Conservation (phyloP, 2,888 invertebrate species). For the Schrankia costaestrigalis region DNA sequence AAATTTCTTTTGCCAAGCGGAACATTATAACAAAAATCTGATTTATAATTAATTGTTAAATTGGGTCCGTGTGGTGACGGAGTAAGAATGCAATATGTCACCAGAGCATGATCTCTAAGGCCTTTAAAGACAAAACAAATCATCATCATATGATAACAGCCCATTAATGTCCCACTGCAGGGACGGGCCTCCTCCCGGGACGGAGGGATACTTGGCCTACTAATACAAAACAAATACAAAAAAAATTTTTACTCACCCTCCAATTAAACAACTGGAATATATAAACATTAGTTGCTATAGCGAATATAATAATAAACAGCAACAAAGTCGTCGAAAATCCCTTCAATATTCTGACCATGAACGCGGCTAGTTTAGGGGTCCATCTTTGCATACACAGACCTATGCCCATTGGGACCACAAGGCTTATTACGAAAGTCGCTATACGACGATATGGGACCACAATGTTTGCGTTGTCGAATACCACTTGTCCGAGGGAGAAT, state of each 20-base stretch:
- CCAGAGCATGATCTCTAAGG: background rate
- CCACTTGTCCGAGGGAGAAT: slow-evolving; percentile 89
- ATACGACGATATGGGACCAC: slow-evolving; percentile 90
- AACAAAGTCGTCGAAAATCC: slow-evolving; percentile 90
- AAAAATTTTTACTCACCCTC: slow-evolving; percentile 81
- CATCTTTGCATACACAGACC: slow-evolving; percentile 83
- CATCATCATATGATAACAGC: too few species aligned
- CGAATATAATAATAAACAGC: slow-evolving; percentile 91
- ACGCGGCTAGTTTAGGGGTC: slow-evolving; percentile 83
- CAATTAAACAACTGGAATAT: slow-evolving; percentile 93
- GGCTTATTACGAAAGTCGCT: slow-evolving; percentile 85
- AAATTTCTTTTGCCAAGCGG: too few species aligned
- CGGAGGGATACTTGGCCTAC: too few species aligned
- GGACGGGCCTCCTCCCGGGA: too few species aligned
- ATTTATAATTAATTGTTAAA: too few species aligned
- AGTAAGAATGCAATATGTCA: too few species aligned
- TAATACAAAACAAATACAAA: background rate
- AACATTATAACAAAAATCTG: too few species aligned
- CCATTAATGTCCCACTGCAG: too few species aligned
- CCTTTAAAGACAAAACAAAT: background rate
- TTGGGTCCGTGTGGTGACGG: too few species aligned
- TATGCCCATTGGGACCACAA: slow-evolving; percentile 86
- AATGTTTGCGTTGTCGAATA: slow-evolving; percentile 86
- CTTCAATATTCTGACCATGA: slow-evolving; percentile 90
- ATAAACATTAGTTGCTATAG: slow-evolving; percentile 93